These are phyloP conservation scores for Aspiorhynchus laticeps DNA, from an alignment of 2,113 vertebrate species.

Conservation along the genomic window DNA sequence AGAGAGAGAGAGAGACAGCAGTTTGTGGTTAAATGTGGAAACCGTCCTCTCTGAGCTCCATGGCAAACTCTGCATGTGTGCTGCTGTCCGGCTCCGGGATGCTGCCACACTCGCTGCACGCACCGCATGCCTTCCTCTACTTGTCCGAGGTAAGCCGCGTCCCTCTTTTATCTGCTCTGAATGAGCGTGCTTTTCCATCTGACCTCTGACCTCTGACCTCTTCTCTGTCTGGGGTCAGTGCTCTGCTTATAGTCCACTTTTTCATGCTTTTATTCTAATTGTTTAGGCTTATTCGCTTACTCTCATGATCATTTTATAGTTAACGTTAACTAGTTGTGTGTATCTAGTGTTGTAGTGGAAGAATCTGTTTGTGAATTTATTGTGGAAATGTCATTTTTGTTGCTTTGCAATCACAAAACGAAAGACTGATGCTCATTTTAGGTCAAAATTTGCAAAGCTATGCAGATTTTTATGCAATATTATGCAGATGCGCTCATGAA, in stretches of 20 bases:
- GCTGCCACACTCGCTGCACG: conserved; percentile 90
- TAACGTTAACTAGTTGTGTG: neutral
- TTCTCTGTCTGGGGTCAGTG: neutral
- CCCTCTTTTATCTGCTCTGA: neutral
- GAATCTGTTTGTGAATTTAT: neutral
- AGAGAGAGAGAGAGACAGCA: conserved; percentile 43
- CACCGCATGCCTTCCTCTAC: conserved; percentile 92
- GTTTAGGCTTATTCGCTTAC: neutral
- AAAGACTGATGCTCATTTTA: neutral
- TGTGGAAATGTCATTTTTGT: neutral
- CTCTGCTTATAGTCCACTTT: neutral
- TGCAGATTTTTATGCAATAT: neutral
- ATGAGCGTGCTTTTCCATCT: neutral
- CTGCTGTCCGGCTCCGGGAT: conserved; percentile 93
- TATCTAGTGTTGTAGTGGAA: neutral
- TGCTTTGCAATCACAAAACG: neutral
- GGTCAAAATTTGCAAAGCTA: neutral
- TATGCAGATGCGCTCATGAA: neutral
- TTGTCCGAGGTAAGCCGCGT: conserved; percentile 90
- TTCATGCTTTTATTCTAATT: neutral
- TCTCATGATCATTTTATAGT: neutral
- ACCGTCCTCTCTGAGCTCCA: conserved; percentile 85
- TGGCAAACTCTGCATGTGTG: conserved; percentile 97
- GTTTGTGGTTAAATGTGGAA: conserved; percentile 68
- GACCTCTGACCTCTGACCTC: conserved; percentile 9